phyloP scores from a whole-genome alignment of 1,140 invertebrate species.

The Lasioglossum albipes region DNA sequence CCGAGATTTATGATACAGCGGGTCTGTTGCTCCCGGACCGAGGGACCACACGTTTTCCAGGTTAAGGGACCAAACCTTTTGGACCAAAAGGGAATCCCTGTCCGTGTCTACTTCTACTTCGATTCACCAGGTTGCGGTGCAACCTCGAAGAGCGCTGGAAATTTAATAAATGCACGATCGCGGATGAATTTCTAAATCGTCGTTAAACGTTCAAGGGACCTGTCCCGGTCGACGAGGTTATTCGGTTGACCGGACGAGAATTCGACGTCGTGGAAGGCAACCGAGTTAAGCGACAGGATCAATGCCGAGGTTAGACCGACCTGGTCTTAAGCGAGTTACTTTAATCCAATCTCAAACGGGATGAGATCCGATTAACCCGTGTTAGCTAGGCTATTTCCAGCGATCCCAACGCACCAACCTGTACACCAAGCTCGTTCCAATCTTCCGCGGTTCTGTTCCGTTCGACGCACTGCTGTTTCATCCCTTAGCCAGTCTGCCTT shows the following conservation, averaged over 20 bases:
- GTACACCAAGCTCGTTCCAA: neutral
- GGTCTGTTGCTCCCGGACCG: neutral
- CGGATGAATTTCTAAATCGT: neutral
- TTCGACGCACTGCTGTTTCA: neutral
- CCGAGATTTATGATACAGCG: neutral
- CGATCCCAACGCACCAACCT: constrained; percentile 40
- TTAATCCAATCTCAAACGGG: constrained; percentile 67
- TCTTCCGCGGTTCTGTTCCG: neutral
- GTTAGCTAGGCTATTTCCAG: constrained; percentile 62
- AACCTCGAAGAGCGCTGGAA: too few relatives aligned
- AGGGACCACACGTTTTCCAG: neutral
- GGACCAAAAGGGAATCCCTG: too few relatives aligned
- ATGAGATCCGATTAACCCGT: constrained; percentile 65
- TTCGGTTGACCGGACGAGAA: constrained; percentile 49
- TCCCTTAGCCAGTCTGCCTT: neutral
- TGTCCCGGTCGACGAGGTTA: constrained; percentile 13
- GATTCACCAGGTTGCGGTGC: too few relatives aligned
- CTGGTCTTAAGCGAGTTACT: constrained; percentile 64
- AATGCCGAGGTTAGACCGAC: constrained; percentile 63
- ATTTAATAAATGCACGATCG: too few relatives aligned
- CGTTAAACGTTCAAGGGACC: too few relatives aligned
- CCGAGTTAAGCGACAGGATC: constrained; percentile 62
- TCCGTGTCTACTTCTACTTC: too few relatives aligned
- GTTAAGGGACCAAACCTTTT: neutral
- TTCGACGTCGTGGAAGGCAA: constrained; percentile 49